These are phyloP conservation scores for Tribolium madens DNA, from an alignment of 1,140 invertebrate genomes.

Conservation along the genomic window DNA sequence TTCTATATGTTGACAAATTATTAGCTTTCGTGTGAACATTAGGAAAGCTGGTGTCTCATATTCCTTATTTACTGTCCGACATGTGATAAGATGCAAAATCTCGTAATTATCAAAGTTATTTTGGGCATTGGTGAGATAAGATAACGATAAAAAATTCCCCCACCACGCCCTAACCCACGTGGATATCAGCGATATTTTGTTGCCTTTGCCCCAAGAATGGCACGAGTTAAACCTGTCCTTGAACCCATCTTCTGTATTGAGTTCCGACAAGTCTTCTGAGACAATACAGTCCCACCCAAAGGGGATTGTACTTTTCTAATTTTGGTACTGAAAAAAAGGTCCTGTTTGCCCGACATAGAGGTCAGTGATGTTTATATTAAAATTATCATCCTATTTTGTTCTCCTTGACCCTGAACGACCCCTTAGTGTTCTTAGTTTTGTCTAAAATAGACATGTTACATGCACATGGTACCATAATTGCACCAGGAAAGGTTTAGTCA, in stretches of 20 bases:
- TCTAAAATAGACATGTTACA: neutral
- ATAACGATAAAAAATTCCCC: neutral
- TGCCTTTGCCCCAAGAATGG: neutral
- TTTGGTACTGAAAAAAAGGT: neutral
- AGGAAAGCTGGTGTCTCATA: no score
- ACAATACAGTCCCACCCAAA: neutral
- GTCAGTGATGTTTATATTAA: constrained; percentile 5
- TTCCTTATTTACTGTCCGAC: no score
- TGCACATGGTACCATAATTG: no score
- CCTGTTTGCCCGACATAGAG: neutral
- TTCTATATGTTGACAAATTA: no score
- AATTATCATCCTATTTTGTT: constrained; percentile 13
- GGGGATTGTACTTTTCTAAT: neutral
- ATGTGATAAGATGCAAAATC: neutral
- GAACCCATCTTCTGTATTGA: neutral
- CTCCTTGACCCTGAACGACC: constrained; percentile 9
- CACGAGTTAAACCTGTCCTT: neutral
- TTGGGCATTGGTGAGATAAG: neutral
- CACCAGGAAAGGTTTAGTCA: no score
- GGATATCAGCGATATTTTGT: neutral
- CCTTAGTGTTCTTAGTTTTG: neutral
- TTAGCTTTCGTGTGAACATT: no score
- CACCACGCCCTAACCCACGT: neutral
- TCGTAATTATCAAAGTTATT: neutral
- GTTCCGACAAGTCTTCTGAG: neutral